phyloP scores from a whole-genome alignment of 2,888 invertebrate species.

The Colostygia pectinataria region DNA sequence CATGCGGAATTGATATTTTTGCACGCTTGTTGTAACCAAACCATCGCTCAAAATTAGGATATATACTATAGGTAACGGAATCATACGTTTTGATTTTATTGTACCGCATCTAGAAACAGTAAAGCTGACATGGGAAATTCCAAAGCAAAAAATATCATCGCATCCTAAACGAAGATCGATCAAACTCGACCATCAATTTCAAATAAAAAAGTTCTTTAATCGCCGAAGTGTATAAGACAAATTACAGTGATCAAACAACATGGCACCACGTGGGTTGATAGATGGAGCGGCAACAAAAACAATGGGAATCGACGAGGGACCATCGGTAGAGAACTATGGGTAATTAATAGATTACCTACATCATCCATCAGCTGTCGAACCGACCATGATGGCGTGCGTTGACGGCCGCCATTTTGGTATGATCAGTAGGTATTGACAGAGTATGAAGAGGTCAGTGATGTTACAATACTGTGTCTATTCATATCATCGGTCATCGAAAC shows the following conservation, averaged over 20 bases:
- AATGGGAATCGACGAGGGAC: constrained; percentile 60
- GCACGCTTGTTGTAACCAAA: constrained; percentile 8
- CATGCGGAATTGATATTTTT: constrained; percentile 47
- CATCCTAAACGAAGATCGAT: constrained; percentile 29
- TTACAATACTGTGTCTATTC: constrained; percentile 7
- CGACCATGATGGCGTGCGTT: constrained; percentile 34
- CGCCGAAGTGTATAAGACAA: constrained; percentile 69
- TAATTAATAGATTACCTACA: constrained; percentile 74
- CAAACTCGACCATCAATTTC: constrained; percentile 29
- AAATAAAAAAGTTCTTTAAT: constrained; percentile 50
- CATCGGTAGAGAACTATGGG: constrained; percentile 56
- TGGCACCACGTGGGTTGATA: constrained; percentile 76
- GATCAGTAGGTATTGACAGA: constrained; percentile 36
- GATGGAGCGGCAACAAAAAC: constrained; percentile 67
- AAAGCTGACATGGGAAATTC: not conserved
- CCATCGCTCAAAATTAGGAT: constrained; percentile 4
- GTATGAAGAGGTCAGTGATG: constrained; percentile 24
- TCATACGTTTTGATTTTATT: not conserved
- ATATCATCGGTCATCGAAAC: too few species aligned
- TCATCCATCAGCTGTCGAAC: constrained; percentile 65
- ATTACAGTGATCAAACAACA: constrained; percentile 68
- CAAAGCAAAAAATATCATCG: constrained; percentile 15
- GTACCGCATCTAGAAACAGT: not conserved
- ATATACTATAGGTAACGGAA: not conserved
- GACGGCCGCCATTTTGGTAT: constrained; percentile 27